These are phyloP conservation scores for Marmota flaviventris DNA, from an alignment of 2,113 vertebrate genomes.

Conservation along the genomic window DNA sequence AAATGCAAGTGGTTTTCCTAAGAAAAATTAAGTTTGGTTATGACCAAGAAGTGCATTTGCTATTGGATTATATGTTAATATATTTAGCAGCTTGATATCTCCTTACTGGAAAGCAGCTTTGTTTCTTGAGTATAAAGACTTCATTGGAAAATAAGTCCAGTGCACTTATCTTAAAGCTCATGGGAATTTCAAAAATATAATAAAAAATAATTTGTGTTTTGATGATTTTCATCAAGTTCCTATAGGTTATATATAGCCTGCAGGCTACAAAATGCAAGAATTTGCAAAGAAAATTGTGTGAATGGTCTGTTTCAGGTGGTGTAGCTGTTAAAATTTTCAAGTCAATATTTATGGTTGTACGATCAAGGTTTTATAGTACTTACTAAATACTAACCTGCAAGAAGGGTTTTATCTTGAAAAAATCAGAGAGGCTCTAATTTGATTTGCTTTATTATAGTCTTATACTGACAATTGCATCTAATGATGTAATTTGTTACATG, in stretches of 20 bases:
- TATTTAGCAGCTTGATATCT: neutral
- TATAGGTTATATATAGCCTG: neutral
- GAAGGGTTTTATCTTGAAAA: no score
- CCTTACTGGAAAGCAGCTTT: neutral
- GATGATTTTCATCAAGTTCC: accelerated
- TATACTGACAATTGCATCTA: no score
- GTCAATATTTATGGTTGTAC: neutral
- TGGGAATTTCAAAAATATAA: neutral
- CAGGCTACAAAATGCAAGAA: neutral
- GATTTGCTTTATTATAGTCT: no score
- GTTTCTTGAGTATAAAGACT: neutral
- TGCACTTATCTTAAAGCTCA: neutral
- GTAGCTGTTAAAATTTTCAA: neutral
- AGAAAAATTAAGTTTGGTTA: neutral
- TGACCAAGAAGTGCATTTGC: neutral
- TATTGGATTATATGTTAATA: neutral
- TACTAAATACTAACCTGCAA: neutral
- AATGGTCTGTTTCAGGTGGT: neutral
- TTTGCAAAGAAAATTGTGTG: neutral
- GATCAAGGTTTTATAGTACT: neutral
- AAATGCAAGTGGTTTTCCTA: neutral
- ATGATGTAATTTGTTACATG: no score
- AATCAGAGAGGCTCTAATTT: no score
- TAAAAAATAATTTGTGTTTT: neutral
- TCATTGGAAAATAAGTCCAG: neutral